Evolutionary conservation across 2,888 invertebrate species (phyloP), one percentile per base, ranked within the genome.

Genomic region (Scaptodrosophila latifasciaeformis): DNA sequence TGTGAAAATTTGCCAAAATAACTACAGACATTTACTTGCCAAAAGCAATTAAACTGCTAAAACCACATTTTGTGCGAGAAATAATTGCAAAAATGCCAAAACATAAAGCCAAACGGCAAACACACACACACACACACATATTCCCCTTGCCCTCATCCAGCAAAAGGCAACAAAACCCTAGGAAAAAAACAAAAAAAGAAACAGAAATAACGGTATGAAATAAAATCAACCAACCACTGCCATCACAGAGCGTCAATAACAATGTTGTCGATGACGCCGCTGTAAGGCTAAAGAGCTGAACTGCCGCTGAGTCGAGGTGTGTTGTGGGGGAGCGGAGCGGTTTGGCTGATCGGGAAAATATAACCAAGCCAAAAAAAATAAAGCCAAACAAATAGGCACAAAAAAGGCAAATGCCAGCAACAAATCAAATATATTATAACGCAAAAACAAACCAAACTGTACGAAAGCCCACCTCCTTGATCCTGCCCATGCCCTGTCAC

Each of bases 71-170:
- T 76, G 75, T 76, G 75, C 80, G 77, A 79, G 67, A 76, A 76
- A 76, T 76, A 76, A 76, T 76, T 76, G 80, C 75, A 72, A 76
- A 75, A 76, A 76, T 79, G 80, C 75, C 80, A 79, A 76, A 79
- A 79, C 80, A 76, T 76, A 76, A 75, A 79, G 75, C 74, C 70
- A 59, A 69, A 72, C 64, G 65, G 60, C 74, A 76, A 67, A 62
- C 65, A 61, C 58, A 53, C 10, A 31, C 10, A 2, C 43, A 70
- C 35, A 56, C 60, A 52, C 63, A 57, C 55, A 64, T 58, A 64
- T n/a, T n/a, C n/a, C n/a, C n/a, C 3, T 37, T 3, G 37, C 37
- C 37, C 12, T 17, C 37, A 19, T n/a, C 48, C 35, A 34, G 35
- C 15, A 30, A 15, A 17, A 40, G n/a, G 17, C 3, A 17, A 10